Conservation (phyloP, 2,888 invertebrate species). For the Carcina quercana region DNA sequence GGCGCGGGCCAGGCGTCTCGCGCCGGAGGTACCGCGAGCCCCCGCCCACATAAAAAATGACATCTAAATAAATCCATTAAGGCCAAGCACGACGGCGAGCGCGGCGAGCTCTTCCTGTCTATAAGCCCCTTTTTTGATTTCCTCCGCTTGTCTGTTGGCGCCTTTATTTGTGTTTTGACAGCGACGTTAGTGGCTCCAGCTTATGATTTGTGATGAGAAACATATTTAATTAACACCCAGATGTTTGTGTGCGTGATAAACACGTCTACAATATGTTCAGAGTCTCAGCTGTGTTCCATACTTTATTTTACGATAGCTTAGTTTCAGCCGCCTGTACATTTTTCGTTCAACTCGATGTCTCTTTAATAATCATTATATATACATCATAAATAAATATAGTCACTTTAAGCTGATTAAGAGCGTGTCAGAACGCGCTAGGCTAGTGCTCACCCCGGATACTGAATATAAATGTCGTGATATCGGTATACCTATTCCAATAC, state of each 20-base stretch:
- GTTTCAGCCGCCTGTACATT: too few relatives aligned
- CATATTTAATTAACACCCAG: constrained; percentile 45
- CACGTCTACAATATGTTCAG: too few relatives aligned
- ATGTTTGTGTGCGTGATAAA: constrained; percentile 16
- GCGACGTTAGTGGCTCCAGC: constrained; percentile 25
- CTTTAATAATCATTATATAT: too few relatives aligned
- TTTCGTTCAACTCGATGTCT: too few relatives aligned
- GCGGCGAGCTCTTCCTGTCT: constrained; percentile 59
- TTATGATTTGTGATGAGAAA: constrained; percentile 63
- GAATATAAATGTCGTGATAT: too few relatives aligned
- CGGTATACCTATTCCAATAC: too few relatives aligned
- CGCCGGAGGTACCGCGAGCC: constrained; percentile 50
- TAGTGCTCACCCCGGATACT: too few relatives aligned
- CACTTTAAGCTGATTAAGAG: too few relatives aligned
- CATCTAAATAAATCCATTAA: constrained; percentile 75
- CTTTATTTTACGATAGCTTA: neutral
- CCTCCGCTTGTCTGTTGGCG: constrained; percentile 48
- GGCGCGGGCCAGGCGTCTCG: constrained; percentile 47
- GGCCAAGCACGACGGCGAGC: constrained; percentile 25
- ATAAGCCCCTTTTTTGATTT: constrained; percentile 56
- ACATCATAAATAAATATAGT: too few relatives aligned
- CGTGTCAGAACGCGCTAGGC: too few relatives aligned
- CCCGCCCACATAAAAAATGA: constrained; percentile 75
- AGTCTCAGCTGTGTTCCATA: neutral
- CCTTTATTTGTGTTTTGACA: constrained; percentile 68